Percentiles rank a stretch among this genome's conserved stretches.
phyloP scores from a whole-genome alignment of 1,140 invertebrate genomes.

The Ooceraea biroi region DNA sequence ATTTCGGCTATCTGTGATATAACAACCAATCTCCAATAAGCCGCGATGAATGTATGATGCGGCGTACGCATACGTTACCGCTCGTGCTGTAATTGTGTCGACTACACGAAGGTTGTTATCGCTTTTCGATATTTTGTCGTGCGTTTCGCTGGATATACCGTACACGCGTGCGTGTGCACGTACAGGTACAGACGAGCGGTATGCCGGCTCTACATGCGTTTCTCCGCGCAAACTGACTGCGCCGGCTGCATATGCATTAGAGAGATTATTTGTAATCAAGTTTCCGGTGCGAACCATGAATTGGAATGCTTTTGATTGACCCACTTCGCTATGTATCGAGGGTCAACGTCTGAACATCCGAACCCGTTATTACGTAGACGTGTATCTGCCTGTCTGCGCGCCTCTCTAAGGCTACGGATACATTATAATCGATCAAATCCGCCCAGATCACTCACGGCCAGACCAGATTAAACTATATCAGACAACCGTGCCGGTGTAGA shows the following conservation, averaged over 20 bases:
- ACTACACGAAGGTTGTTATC: conserved; percentile 63
- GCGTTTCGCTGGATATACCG: not conserved
- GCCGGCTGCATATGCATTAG: conserved; percentile 64
- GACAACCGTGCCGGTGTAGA: conserved; percentile 36
- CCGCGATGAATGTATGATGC: conserved; percentile 21
- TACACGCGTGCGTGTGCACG: not conserved
- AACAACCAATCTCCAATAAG: conserved; percentile 64
- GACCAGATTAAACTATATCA: conserved; percentile 52
- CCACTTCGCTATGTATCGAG: conserved; percentile 60
- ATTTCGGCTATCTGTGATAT: conserved; percentile 15
- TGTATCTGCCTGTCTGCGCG: conserved; percentile 39
- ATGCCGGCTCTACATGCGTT: not conserved
- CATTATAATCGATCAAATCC: conserved; percentile 62
- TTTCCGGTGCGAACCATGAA: conserved; percentile 64
- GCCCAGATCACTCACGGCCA: conserved; percentile 42
- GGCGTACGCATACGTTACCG: conserved; percentile 44
- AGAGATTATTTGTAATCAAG: conserved; percentile 71
- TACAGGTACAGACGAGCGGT: not conserved
- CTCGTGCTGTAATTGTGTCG: conserved; percentile 67
- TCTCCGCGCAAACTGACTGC: conserved; percentile 51
- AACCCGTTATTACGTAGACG: conserved; percentile 47
- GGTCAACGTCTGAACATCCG: conserved; percentile 65
- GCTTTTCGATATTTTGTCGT: conserved; percentile 71
- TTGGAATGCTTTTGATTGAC: conserved; percentile 73
- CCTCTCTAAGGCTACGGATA: conserved; percentile 40